Base-by-base conservation (phyloP, 2,797 vertebrate genomes). In the Pseudochirops cupreus region DNA sequence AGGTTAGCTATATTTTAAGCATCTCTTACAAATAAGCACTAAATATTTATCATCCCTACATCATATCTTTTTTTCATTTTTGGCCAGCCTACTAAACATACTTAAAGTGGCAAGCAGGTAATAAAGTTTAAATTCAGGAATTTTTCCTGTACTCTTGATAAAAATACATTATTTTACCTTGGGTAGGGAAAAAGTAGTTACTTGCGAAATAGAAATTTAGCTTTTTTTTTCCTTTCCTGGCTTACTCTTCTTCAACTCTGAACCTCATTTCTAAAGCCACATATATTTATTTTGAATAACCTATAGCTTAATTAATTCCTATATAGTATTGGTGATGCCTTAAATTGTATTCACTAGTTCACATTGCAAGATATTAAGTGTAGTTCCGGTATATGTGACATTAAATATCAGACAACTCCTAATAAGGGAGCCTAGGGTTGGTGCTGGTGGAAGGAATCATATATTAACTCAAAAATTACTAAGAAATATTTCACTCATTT, bases 231-330 rank as follows among this genome's bases (percentile, higher is more conserved):
- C 58, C 53, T 54, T 82, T n/a, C 56, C 58, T 29, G 0, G 50
- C 50, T 95, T 87, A 94, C 58, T 92, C 92, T 96, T n/a, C 93
- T 94, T 91, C 46, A 93, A 52, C 56, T 96, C 54, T 95, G 90
- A 26, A 67, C 59, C 94, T 95, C 9, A 91, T 52, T 94, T 92
- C 93, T 93, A 94, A 53, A 94, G 12, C 31, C 26, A 67, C 5
- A 93, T 94, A 87, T 95, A 52, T 95, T 91, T 39, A 57, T 92
- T 92, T 95, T 74, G 91, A 92, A 93, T 92, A 92, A 67, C 91
- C 91, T 82, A 54, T 90, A 87, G 67, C 90, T 92, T 92, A 39
- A 57, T 94, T 53, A 95, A 50, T 52, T 87, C 87, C 31, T 82
- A 1, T 57, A 7, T 56, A 89, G 55, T 90, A 1, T 91, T 67